These are phyloP conservation scores for Tachina grossa DNA, from an alignment of 2,888 invertebrate genomes.

Conservation along the genomic window DNA sequence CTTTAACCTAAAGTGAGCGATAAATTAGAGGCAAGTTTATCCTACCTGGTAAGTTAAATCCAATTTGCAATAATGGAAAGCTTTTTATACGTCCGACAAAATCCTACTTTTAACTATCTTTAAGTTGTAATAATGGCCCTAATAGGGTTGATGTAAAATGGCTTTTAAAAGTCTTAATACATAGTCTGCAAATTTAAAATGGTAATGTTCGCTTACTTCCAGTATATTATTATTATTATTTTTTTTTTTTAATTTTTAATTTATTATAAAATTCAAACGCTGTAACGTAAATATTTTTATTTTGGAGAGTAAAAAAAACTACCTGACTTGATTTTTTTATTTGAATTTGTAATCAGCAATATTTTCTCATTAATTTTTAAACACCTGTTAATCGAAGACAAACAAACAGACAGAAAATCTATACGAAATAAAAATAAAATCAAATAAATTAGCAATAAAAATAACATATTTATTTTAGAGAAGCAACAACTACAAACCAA, in stretches of 20 bases:
- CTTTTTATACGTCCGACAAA: too few species aligned
- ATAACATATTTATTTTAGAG: conserved; percentile 12
- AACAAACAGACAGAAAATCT: conserved; percentile 24
- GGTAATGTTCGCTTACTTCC: neutral
- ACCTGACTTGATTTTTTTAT: conserved; percentile 30
- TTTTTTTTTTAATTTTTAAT: neutral
- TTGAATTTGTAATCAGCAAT: conserved; percentile 29
- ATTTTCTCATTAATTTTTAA: conserved; percentile 43
- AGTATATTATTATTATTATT: neutral
- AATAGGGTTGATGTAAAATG: neutral
- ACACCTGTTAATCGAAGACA: conserved; percentile 56
- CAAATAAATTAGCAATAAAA: conserved; percentile 48
- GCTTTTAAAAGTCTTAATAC: neutral
- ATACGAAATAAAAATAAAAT: conserved; percentile 5
- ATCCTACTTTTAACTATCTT: too few species aligned
- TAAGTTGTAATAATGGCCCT: too few species aligned
- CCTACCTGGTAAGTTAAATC: too few species aligned
- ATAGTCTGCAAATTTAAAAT: conserved; percentile 9
- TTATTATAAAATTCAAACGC: neutral
- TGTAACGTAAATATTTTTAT: neutral
- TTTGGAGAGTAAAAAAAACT: neutral
- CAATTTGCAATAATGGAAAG: too few species aligned
- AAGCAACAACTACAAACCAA: conserved; percentile 14
- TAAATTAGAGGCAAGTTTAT: too few species aligned
- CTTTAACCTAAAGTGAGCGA: too few species aligned